phyloP scores from a whole-genome alignment of 2,113 vertebrate genomes.

The Sciurus niger region DNA sequence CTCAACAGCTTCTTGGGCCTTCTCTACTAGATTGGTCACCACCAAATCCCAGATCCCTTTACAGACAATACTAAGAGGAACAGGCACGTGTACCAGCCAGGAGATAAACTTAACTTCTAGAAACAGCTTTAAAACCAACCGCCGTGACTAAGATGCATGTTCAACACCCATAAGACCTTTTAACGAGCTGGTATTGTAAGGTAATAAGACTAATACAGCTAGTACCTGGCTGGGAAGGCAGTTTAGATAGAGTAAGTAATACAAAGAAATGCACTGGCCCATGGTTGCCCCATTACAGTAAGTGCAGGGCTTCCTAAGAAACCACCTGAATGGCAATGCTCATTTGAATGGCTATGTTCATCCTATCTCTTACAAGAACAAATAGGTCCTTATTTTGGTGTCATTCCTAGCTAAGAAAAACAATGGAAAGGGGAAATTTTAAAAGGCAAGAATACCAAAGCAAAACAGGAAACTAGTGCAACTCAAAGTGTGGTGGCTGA shows the following conservation, averaged over 20 bases:
- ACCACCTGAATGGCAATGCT: background rate
- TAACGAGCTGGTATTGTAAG: background rate
- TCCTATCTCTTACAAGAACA: background rate
- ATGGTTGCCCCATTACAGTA: background rate
- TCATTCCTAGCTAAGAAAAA: background rate
- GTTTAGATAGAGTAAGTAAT: background rate
- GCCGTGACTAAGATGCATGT: background rate
- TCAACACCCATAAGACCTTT: background rate
- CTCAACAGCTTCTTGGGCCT: background rate
- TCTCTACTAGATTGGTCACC: background rate
- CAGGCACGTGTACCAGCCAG: background rate
- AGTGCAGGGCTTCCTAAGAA: background rate
- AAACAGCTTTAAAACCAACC: slow-evolving; percentile 7
- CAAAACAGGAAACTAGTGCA: background rate
- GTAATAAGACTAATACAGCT: background rate
- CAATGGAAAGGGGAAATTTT: background rate
- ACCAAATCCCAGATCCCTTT: background rate
- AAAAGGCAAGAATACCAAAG: background rate
- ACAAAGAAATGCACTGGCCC: background rate
- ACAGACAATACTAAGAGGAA: background rate
- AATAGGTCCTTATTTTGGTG: background rate
- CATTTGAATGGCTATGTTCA: no score
- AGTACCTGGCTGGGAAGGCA: background rate
- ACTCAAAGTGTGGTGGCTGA: accelerated
- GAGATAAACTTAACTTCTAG: background rate